These are phyloP conservation scores for Triplophysa rosa DNA, from an alignment of 2,113 vertebrate species.

Conservation along the genomic window DNA sequence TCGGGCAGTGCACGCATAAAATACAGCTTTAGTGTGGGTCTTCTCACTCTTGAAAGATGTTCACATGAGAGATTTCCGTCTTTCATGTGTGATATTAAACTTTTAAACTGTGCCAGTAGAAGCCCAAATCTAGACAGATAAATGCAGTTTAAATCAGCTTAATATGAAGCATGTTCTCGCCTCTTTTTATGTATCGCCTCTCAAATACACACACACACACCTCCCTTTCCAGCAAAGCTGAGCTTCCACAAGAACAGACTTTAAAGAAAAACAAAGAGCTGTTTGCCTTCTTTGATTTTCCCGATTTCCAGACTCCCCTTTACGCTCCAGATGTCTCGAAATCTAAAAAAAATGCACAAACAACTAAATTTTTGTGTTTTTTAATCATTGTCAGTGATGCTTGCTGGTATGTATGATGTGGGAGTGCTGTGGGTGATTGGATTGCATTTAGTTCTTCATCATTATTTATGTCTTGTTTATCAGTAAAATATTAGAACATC, in stretches of 20 bases:
- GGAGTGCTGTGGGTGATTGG: too few relatives aligned
- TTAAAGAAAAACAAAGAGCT: background rate
- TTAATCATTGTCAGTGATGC: background rate
- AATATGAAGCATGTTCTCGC: conserved; percentile 5
- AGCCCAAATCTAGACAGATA: background rate
- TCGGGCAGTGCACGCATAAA: conserved; percentile 7
- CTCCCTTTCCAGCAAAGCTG: conserved; percentile 25
- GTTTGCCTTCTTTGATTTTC: background rate
- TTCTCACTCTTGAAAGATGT: conserved; percentile 4
- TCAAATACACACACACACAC: background rate
- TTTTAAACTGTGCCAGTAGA: conserved; percentile 26
- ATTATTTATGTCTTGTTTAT: too few relatives aligned
- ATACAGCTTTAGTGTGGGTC: conserved; percentile 12
- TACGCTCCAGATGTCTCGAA: background rate
- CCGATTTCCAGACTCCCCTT: background rate
- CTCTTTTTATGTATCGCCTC: background rate
- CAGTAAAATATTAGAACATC: too few relatives aligned
- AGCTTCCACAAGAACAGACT: background rate
- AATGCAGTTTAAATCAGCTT: conserved; percentile 9
- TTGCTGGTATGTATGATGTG: background rate
- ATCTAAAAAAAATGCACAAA: background rate
- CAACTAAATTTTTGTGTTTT: background rate
- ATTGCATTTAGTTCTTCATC: too few relatives aligned
- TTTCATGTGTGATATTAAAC: conserved; percentile 30
- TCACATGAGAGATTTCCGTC: conserved; percentile 1